A percentile compares a stretch with the other conserved stretches of the same genome.
phyloP scores from a whole-genome alignment of 2,113 vertebrate species.

The Apodemus sylvaticus region DNA sequence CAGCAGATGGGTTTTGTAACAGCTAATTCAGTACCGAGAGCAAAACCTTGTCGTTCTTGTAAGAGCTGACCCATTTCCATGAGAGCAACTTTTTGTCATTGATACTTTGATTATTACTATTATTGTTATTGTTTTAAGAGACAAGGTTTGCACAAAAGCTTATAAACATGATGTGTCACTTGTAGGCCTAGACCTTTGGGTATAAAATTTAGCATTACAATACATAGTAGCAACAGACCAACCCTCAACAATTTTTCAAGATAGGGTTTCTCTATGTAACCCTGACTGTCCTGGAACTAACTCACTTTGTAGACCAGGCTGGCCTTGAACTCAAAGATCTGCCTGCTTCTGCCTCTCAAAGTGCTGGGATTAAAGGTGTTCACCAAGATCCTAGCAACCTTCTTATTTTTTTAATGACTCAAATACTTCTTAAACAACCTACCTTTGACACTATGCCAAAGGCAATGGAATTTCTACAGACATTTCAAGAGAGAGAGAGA shows the following conservation, averaged over 20 bases:
- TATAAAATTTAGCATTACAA: no score
- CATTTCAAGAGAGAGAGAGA: neutral
- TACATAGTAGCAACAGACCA: no score
- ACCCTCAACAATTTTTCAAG: neutral
- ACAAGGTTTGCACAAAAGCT: no score
- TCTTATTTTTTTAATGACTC: neutral
- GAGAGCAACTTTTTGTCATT: neutral
- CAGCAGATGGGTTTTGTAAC: neutral
- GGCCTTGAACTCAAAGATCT: neutral
- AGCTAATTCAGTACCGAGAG: neutral
- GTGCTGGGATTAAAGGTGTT: neutral
- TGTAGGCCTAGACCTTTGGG: no score
- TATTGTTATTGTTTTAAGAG: no score
- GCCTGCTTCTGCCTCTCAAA: neutral
- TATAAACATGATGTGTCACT: no score
- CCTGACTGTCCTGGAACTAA: neutral
- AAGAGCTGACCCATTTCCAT: neutral
- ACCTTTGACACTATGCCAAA: neutral
- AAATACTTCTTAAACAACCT: neutral
- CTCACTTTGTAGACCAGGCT: neutral
- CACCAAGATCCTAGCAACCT: neutral
- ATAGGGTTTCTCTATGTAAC: neutral
- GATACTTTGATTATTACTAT: neutral
- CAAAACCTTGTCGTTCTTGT: neutral
- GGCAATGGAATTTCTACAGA: neutral